Conservation (phyloP, 2,888 invertebrate species). For the Lycocerus yunnanus region DNA sequence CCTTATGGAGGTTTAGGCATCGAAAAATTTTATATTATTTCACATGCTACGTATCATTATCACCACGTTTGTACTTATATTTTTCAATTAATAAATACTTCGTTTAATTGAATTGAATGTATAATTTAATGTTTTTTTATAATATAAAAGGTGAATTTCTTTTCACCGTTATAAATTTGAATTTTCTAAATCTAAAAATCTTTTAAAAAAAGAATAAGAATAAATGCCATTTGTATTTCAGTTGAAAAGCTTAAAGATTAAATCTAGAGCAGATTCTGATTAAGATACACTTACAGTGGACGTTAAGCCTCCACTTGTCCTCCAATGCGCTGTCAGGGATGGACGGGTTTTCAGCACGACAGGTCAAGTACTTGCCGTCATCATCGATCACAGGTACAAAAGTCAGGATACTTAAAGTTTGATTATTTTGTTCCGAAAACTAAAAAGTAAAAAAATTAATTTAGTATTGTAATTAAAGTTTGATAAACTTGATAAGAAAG, state of each 20-base stretch:
- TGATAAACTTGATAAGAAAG: too few species aligned
- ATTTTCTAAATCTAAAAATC: conserved; percentile 12
- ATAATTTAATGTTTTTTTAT: not conserved
- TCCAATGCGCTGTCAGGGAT: conserved; percentile 82
- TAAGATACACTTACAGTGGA: conserved; percentile 74
- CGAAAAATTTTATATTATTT: not conserved
- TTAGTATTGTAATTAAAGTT: too few species aligned
- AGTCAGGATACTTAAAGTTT: conserved; percentile 81
- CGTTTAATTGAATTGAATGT: not conserved
- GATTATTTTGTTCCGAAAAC: conserved; percentile 82
- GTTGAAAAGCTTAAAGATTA: conserved; percentile 13
- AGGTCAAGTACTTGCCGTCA: conserved; percentile 87
- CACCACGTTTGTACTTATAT: not conserved
- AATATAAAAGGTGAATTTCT: not conserved
- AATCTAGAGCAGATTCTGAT: conserved; percentile 23
- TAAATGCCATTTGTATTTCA: not conserved
- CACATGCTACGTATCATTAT: not conserved
- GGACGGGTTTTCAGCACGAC: conserved; percentile 85
- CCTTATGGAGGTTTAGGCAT: not conserved
- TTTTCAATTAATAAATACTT: not conserved
- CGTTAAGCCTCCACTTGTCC: conserved; percentile 85
- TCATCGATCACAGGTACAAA: conserved; percentile 84
- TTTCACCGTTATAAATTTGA: not conserved
- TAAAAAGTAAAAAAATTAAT: conserved; percentile 56
- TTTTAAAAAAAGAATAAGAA: not conserved